Percentiles rank a stretch among this genome's conserved stretches.
phyloP scores from a whole-genome alignment of 2,113 vertebrate genomes.

The Colinus virginianus region DNA sequence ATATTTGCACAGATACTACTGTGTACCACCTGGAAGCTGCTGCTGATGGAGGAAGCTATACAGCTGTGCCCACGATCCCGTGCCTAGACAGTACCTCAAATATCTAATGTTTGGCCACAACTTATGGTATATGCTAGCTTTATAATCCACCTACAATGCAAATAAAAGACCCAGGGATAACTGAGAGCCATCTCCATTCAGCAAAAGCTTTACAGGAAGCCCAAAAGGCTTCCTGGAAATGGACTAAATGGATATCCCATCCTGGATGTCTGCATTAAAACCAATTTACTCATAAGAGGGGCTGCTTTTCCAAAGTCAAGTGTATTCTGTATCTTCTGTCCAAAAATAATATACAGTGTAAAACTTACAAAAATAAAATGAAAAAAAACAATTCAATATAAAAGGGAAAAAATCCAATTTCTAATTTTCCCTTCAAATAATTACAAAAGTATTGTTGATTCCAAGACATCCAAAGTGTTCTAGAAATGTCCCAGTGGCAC shows the following conservation, averaged over 20 bases:
- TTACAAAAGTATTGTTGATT: background rate
- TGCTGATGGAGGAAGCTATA: background rate
- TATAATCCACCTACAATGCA: background rate
- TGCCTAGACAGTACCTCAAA: background rate
- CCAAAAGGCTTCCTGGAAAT: background rate
- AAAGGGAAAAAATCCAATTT: background rate
- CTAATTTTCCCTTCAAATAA: background rate
- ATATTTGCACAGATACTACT: background rate
- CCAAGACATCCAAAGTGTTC: background rate
- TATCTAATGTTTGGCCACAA: background rate
- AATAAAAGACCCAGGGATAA: background rate
- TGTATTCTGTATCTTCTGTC: too few species aligned
- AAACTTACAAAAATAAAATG: background rate
- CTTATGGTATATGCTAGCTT: background rate
- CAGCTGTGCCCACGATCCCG: accelerated
- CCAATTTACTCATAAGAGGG: background rate
- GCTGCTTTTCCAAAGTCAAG: background rate
- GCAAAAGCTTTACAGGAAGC: background rate
- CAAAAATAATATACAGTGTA: too few species aligned
- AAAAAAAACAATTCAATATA: background rate
- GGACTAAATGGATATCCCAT: background rate
- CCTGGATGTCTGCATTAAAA: background rate
- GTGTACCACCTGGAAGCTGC: background rate
- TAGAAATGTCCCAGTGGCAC: background rate
- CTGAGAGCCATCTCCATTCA: background rate